phyloP scores from a whole-genome alignment of 2,888 invertebrate species.

The Cosmia pyralina region DNA sequence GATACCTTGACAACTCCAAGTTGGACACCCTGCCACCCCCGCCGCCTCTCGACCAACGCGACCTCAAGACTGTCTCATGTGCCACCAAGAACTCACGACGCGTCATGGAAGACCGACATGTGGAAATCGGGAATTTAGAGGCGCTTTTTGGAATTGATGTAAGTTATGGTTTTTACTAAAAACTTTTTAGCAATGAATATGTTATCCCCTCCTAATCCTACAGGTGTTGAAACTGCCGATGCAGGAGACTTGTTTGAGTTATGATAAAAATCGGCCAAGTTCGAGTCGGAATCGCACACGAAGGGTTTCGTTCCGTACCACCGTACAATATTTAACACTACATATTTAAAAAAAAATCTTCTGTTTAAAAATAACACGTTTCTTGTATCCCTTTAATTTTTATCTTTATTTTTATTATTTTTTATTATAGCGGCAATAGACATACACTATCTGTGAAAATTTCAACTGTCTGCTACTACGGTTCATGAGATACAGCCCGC shows the following conservation, averaged over 20 bases:
- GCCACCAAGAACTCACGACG: conserved; percentile 95
- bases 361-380: no score
- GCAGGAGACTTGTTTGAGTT: neutral
- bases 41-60: conserved; percentile 87
- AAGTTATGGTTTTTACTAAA: conserved; percentile 66
- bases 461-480: no score
- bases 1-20: conserved; percentile 92
- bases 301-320: no score
- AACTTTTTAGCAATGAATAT: neutral
- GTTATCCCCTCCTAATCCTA: neutral
- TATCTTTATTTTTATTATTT: no score
- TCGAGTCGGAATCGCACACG: no score
- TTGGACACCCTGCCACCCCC: conserved; percentile 91
- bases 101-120: conserved; percentile 97
- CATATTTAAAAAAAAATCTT: no score
- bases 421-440: no score
- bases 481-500: no score
- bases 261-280: no score
- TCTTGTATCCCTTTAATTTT: no score
- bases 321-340: no score
- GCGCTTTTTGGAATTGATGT: conserved; percentile 95
- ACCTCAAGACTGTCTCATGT: conserved; percentile 90
- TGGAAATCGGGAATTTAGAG: conserved; percentile 95
- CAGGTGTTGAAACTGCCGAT: neutral
- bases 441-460: no score